Percentiles rank a stretch among this genome's conserved stretches.
Conservation (phyloP, 1,140 invertebrate species). For the Drosophila guanche region DNA sequence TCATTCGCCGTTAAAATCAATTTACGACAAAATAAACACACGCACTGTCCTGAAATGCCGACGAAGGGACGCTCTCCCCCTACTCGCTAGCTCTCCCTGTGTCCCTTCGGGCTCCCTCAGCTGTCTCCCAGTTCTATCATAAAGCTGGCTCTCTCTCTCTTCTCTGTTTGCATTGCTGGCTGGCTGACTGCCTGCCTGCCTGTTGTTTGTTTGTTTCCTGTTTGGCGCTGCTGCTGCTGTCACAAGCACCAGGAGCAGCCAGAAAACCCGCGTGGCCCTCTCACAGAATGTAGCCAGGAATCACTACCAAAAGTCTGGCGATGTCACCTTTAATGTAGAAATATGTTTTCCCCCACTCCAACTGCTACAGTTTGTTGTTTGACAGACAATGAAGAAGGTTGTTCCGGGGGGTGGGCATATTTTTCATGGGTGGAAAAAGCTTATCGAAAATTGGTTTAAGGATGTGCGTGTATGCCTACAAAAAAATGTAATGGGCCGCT, state of each 20-base stretch:
- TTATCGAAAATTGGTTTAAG: conserved; percentile 78
- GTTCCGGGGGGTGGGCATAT: neutral
- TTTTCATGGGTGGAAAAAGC: conserved; percentile 17
- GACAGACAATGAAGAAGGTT: conserved; percentile 67
- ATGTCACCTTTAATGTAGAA: conserved; percentile 80
- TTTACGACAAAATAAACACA: conserved; percentile 82
- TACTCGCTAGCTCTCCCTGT: neutral
- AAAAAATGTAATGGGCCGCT: conserved; percentile 54
- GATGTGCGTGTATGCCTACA: conserved; percentile 31
- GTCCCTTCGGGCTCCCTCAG: conserved; percentile 20
- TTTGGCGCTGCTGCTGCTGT: conserved; percentile 36
- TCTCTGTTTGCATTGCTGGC: conserved; percentile 65
- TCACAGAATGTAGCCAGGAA: conserved; percentile 24
- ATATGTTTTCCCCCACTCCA: conserved; percentile 53
- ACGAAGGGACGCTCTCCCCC: neutral
- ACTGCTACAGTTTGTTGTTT: conserved; percentile 12
- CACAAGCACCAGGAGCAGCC: conserved; percentile 31
- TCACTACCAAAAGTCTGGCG: conserved; percentile 60
- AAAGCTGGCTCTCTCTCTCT: too few species aligned
- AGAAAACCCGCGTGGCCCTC: neutral
- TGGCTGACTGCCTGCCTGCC: neutral
- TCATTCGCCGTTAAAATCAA: conserved; percentile 81
- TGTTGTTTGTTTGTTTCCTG: conserved; percentile 77
- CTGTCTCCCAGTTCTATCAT: neutral
- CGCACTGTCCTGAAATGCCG: conserved; percentile 57